Evolutionary conservation across 1,140 invertebrate species (phyloP), one percentile per base, ranked within the genome.

Genomic region (Drosophila fuyamai): DNA sequence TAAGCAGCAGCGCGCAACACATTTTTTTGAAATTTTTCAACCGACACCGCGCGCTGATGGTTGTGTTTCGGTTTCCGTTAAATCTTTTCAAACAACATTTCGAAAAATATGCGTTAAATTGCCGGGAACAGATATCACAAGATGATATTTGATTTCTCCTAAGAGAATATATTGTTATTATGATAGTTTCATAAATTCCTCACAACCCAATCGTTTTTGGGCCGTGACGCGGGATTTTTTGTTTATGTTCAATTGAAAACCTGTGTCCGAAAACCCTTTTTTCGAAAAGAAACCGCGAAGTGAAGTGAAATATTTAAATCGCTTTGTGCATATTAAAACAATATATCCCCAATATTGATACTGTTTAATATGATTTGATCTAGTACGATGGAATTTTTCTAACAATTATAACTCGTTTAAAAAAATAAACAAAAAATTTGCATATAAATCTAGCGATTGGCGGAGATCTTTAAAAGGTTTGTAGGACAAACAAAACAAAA

Each of bases 151-250:
- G 14, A 53, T 36, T 53, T 51, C 29, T 12, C 35, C 8, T n/a
- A 14, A 9, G 27, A 10, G 48, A 32, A 51, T 35, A 51, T 51
- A 51, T 51, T 32, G 5, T 16, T 36, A 36, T 16, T 14, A 18
- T 53, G 50, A 36, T 32, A 36, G 29, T 9, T 10, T 12, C 12
- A 16, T 35, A 51, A 16, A 51, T n/a, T 51, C 29, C n/a, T 10
- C 14, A 35, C 48, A 41, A 40, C 14, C 38, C 55, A 36, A 60
- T 32, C 18, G 12, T 29, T 59, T 59, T 12, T 48, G 47, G n/a
- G 27, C n/a, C 48, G 29, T 51, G 48, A 35, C n/a, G 48, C 48
- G 48, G 48, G 29, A 51, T 70, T 70, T 63, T 65, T 67, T 67
- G 23, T 66, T 60, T 60, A 14, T 60, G 35, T 63, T 63, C 23